Conservation (phyloP, 2,113 vertebrate genomes). For the Sprattus sprattus region DNA sequence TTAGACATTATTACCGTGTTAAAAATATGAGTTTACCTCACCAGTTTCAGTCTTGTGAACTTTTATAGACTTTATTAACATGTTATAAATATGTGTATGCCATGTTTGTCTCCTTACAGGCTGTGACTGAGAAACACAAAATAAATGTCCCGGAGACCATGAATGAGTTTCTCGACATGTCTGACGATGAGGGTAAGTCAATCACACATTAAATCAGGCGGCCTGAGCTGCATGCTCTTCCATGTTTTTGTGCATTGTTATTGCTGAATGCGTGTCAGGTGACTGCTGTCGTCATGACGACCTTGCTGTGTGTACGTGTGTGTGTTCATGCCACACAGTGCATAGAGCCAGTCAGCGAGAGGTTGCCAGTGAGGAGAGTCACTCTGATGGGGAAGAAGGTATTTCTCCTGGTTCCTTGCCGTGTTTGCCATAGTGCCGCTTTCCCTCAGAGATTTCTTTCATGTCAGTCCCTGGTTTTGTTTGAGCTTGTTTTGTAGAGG, state of each 20-base stretch:
- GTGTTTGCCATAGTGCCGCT: background rate
- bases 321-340: slow-evolving; percentile 33
- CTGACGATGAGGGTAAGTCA: slow-evolving; percentile 83
- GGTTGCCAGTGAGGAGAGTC: slow-evolving; percentile 25
- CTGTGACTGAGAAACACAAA: slow-evolving; percentile 86
- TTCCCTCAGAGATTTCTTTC: background rate
- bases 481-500: background rate
- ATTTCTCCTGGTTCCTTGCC: background rate
- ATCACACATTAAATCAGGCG: background rate
- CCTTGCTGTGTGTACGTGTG: slow-evolving; percentile 27
- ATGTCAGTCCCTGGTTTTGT: background rate
- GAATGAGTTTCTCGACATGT: slow-evolving; percentile 89
- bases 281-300: slow-evolving; percentile 22
- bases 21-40: too few species aligned
- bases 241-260: background rate
- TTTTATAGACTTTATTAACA: background rate
- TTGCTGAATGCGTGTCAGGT: background rate
- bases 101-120: slow-evolving; percentile 59
- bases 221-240: background rate
- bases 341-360: slow-evolving; percentile 27
- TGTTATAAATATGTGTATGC: background rate
- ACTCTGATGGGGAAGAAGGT: slow-evolving; percentile 32
- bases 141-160: slow-evolving; percentile 88
- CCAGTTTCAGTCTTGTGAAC: background rate
- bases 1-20: too few species aligned